Evolutionary conservation across 2,888 invertebrate species (phyloP), one percentile per base, ranked within the genome.

Genomic region (Branchinecta sandiegonensis): DNA sequence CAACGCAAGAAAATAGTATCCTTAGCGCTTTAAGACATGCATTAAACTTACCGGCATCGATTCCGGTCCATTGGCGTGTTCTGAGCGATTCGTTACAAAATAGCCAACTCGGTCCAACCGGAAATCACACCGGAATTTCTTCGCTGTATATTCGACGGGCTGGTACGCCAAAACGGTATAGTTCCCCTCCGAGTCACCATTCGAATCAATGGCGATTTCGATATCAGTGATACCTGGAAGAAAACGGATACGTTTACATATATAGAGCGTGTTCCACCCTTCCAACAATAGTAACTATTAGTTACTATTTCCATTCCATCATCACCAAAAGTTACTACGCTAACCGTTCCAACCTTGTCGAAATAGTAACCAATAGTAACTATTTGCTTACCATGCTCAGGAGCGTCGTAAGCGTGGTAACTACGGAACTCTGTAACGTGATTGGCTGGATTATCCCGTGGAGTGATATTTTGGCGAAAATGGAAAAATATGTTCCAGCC

Each of bases 181-280:
- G 79, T 97, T 97, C 10, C 95, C 96, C 78, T 95, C 94, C 0
- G 95, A 95, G 78, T 97, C 95, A 4, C 95, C 97, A 74, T 89
- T 85, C 73, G 86, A 83, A 80, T 97, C 94, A 73, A 97, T 83
- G 73, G 89, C 89, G 75, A 96, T 93, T 71, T 87, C 88, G 76
- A 94, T 89, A 17, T 97, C 97, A 68, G 93, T 90, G 74, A 96
- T 87, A 84, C 96, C 95, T 95, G 75, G 1, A 74, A 74, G 70
- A 70, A 72, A 71, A 68, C 70, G 47, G 65, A 65, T 46, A 69
- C 37, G 37, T 37, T 23, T 23, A 23, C 37, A 37, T 37, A 37
- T 6, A 37, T 6, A 37, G 2, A 23, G 2, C 23, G 23, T 23
- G n/a, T 23, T 23, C 23, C 23, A 23, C 23, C 23, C 23, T 23